Conservation (phyloP, 2,113 vertebrate species). For the Dicrurus megarhynchus region DNA sequence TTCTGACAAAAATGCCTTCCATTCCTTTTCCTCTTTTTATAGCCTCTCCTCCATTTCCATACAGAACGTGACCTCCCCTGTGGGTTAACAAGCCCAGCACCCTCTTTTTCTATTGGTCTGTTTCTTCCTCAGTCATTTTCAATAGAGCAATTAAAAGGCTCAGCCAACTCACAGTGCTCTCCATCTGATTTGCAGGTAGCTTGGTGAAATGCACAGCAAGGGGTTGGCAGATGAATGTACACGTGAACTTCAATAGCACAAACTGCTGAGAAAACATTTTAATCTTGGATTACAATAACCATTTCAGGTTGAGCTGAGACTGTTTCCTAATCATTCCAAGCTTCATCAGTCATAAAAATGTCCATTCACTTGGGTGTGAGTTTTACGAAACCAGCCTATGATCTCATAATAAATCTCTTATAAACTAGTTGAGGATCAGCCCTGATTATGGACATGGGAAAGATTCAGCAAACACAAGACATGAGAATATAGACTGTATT, state of each 20-base stretch:
- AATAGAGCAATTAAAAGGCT: neutral
- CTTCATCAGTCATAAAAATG: neutral
- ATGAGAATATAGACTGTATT: neutral
- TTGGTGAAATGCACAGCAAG: neutral
- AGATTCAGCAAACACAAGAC: neutral
- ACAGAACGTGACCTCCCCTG: neutral
- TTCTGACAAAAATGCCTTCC: fast-evolving
- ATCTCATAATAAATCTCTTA: neutral
- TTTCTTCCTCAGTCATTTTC: neutral
- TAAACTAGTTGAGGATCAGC: neutral
- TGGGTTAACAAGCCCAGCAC: neutral
- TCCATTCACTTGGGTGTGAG: neutral
- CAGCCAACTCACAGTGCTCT: neutral
- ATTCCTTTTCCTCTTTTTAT: neutral
- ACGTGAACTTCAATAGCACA: neutral
- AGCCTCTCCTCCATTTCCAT: neutral
- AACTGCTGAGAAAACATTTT: neutral
- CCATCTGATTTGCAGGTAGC: neutral
- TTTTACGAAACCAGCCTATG: neutral
- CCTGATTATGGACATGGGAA: neutral
- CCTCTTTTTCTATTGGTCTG: neutral
- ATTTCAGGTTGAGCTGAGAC: neutral
- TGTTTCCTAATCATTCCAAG: neutral
- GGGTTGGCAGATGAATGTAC: neutral
- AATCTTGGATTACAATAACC: neutral